Base-by-base conservation (phyloP, 2,888 invertebrate species). In the Drosophila algonquin region DNA sequence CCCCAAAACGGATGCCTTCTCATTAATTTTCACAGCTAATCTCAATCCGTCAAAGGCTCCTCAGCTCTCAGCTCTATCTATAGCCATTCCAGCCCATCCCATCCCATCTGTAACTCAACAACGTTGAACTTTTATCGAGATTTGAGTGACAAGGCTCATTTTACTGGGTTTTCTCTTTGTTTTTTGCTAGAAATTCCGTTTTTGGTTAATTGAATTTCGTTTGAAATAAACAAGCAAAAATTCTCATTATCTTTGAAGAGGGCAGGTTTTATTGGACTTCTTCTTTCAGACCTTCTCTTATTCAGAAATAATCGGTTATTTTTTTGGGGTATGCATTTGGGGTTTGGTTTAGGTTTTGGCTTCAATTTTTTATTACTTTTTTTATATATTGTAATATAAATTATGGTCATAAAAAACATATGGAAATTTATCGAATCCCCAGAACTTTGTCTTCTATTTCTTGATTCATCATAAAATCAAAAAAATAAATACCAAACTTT, bases 21-120 rank as follows among this genome's bases (percentile, higher is more conserved):
- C 73, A 87, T 87, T 85, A 65, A 81, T 81, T 81, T 74, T 44
- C 40, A 40, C 40, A 62, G 79, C 73, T 76, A 79, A 87, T 81
- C 79, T 71, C 62, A 70, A 69, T 81, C 71, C 58, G 70, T 65
- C 76, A 79, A 76, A 68, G 14, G 50, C 21, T 35, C 32, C 35
- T 27, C 35, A 21, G 18, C 4, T 8, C 48, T 40, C 44, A 14
- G 27, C 45, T 32, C 55, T 30, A 27, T 24, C 24, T 30, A n/a
- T 27, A 32, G 48, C 32, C 24, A 12, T 50, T 50, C 56, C 32
- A 51, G 44, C 40, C 40, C 24, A 55, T 55, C 40, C 32, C 74
- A 55, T 52, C 40, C 40, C 74, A 55, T 46, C 57, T 45, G 63
- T 72, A 63, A 73, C 57, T 63, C 57, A 73, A 16, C 57, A 73